Evolutionary conservation across 1,140 invertebrate genomes (phyloP).

Genomic region (Agrypnia vestita): DNA sequence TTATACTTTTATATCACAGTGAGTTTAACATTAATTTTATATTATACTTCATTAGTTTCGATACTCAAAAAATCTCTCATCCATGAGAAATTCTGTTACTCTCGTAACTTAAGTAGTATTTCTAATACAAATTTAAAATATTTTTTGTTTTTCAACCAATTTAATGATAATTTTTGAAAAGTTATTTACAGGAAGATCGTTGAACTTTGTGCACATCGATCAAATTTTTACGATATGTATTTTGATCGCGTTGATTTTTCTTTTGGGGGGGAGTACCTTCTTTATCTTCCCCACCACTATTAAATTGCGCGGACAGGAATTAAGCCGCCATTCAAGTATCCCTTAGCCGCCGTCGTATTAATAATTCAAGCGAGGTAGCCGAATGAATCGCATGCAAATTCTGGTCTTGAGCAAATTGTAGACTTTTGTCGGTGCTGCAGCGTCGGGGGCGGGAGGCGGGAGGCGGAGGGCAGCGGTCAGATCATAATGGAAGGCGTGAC

Average conservation of each 20-base stretch:
- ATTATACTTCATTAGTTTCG: no score
- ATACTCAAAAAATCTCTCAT: no score
- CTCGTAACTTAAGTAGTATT: no score
- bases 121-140: no score
- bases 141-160: no score
- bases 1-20: no score
- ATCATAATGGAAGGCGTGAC: conserved; percentile 26
- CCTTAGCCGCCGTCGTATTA: conserved; percentile 47
- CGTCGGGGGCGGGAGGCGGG: neutral
- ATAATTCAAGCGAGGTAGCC: conserved; percentile 54
- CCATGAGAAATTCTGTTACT: no score
- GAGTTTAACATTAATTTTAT: no score
- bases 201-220: no score
- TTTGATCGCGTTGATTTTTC: neutral
- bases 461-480: conserved; percentile 23
- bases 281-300: neutral
- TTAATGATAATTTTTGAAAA: no score
- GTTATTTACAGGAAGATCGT: no score
- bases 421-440: conserved; percentile 8
- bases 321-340: conserved; percentile 55
- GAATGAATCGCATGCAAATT: conserved; percentile 58
- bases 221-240: no score
- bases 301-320: conserved; percentile 46
- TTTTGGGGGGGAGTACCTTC: neutral
- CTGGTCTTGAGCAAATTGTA: conserved; percentile 18